These are phyloP conservation scores for Trissolcus japonicus DNA, from an alignment of 2,888 invertebrate species.

Conservation along the genomic window DNA sequence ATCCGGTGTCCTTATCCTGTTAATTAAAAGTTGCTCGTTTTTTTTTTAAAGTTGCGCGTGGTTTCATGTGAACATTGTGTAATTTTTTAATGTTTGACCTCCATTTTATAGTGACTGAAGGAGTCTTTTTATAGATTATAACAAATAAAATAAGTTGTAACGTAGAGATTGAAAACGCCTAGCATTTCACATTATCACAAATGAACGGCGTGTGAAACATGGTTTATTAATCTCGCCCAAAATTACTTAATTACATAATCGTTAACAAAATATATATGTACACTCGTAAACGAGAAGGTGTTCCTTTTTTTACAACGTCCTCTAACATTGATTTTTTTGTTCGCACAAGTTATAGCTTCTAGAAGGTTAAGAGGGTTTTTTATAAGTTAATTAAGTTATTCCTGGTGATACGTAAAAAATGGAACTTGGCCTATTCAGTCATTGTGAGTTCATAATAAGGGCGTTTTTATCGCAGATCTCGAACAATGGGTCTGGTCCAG, in stretches of 20 bases:
- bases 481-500: conserved; percentile 61
- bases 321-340: too few species aligned
- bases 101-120: too few species aligned
- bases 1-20: conserved; percentile 59
- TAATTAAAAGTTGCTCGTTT: conserved; percentile 61
- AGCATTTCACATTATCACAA: too few species aligned
- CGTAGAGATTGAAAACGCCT: too few species aligned
- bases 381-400: conserved; percentile 18
- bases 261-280: conserved; percentile 1
- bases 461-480: conserved; percentile 14
- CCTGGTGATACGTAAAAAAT: conserved; percentile 10
- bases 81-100: conserved; percentile 9
- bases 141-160: not conserved
- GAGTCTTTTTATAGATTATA: conserved; percentile 2
- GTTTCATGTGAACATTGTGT: conserved; percentile 29
- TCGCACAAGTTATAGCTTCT: not conserved
- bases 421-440: conserved; percentile 1
- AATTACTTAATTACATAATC: conserved; percentile 2
- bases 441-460: conserved; percentile 7
- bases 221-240: not conserved
- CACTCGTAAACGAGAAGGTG: not conserved
- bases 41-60: not conserved
- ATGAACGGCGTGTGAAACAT: not conserved
- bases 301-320: not conserved
- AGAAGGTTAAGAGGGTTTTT: not conserved